Evolutionary conservation across 2,888 invertebrate genomes (phyloP), one percentile per base, ranked within the genome.

Genomic region (Axea sp.): DNA sequence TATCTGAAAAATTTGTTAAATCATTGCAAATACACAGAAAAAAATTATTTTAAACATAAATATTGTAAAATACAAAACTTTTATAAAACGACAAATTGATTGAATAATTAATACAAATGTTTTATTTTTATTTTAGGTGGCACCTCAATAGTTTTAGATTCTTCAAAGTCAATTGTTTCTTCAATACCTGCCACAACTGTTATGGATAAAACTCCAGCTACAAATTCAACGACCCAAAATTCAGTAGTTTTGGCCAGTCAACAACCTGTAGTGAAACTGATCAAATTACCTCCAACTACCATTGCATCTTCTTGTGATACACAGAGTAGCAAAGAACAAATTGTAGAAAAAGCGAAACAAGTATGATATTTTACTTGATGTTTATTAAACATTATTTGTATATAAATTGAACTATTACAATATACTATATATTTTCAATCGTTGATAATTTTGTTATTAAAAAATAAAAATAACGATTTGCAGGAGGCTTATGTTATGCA

Each of bases 401-500:
- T 19, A 19, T 19, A 19, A 3, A 4, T 19, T 19, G 4, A 3
- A 19, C 19, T 19, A 19, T 19, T n/a, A n/a, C n/a, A n/a, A n/a
- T n/a, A n/a, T n/a, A n/a, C n/a, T n/a, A n/a, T n/a, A n/a, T n/a
- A n/a, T n/a, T n/a, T n/a, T n/a, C n/a, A n/a, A n/a, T n/a, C n/a
- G n/a, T n/a, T n/a, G n/a, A n/a, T n/a, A n/a, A n/a, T n/a, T n/a
- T n/a, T n/a, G n/a, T n/a, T n/a, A n/a, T n/a, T n/a, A n/a, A n/a
- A n/a, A n/a, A n/a, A n/a, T n/a, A n/a, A n/a, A n/a, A n/a, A n/a
- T n/a, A n/a, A n/a, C n/a, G n/a, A 3, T 39, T 8, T 47, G 0
- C 19, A 93, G 91, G 97, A 99, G 90, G 98, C 98, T 22, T 94
- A 95, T 88, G 97, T 98, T 74, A 94, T 98, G 90, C 94, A 95